phyloP scores from a whole-genome alignment of 1,140 invertebrate species.

The Xylocopa sonorina region DNA sequence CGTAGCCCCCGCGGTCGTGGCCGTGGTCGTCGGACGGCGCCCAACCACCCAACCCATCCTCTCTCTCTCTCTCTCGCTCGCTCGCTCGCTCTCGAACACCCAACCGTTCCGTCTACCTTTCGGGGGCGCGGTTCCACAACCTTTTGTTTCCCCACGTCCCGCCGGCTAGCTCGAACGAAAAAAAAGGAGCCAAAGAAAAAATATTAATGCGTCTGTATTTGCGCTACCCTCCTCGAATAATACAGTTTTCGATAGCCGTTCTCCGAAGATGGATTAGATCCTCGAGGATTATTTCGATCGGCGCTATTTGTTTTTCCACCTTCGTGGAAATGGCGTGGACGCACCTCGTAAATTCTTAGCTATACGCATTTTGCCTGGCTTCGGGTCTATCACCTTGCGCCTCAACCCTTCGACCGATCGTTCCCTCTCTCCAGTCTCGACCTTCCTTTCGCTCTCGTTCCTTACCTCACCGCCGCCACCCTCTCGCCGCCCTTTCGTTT shows the following conservation, averaged over 20 bases:
- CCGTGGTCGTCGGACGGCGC: constrained; percentile 65
- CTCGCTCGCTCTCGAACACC: constrained; percentile 5
- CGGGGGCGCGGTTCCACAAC: constrained; percentile 38
- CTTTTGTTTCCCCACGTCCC: constrained; percentile 40
- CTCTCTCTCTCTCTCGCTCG: constrained; percentile 14
- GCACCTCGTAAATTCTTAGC: too few species aligned
- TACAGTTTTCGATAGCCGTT: background rate
- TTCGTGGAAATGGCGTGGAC: background rate
- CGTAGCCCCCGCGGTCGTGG: constrained; percentile 68
- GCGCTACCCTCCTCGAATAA: background rate
- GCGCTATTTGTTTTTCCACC: background rate
- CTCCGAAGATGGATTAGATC: too few species aligned
- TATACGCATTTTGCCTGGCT: background rate
- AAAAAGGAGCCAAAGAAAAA: too few species aligned
- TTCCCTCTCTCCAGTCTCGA: background rate
- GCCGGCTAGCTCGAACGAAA: background rate
- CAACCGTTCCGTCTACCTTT: constrained; percentile 45
- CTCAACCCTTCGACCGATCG: constrained; percentile 36
- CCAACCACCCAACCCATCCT: constrained; percentile 13
- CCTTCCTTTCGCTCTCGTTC: constrained; percentile 46
- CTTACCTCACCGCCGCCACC: background rate
- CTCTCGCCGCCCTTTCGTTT: constrained; percentile 4
- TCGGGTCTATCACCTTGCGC: constrained; percentile 28
- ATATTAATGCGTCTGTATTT: constrained; percentile 45
- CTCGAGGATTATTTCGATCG: background rate